Conservation (phyloP, 2,888 invertebrate genomes). For the Leptothorax acervorum region DNA sequence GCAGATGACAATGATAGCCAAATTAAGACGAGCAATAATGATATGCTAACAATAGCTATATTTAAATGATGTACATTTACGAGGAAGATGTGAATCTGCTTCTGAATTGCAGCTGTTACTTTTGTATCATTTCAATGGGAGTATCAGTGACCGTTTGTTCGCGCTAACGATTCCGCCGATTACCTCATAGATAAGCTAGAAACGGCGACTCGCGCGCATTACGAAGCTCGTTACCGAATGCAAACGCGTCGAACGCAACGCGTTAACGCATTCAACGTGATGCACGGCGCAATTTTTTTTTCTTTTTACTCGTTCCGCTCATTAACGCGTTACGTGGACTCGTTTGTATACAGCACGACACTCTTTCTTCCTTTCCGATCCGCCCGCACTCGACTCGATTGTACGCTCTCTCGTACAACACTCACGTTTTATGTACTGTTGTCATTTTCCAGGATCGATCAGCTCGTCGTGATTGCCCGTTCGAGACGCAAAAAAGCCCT, state of each 20-base stretch:
- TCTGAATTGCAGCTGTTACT: not conserved
- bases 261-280: constrained; percentile 18
- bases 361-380: not conserved
- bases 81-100: not conserved
- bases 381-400: not conserved
- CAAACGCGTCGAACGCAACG: constrained; percentile 28
- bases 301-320: constrained; percentile 18
- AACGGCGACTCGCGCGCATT: constrained; percentile 18
- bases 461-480: constrained; percentile 40
- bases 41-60: not conserved
- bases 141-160: constrained; percentile 23
- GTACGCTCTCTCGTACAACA: not conserved
- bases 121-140: not conserved
- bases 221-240: constrained; percentile 21
- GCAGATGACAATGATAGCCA: too few species aligned
- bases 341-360: not conserved
- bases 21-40: not conserved
- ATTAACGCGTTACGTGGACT: constrained; percentile 32
- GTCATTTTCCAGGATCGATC: constrained; percentile 59
- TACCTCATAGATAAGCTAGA: constrained; percentile 24
- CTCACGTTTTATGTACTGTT: not conserved
- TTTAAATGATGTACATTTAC: not conserved
- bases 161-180: constrained; percentile 29
- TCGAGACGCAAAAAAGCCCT: constrained; percentile 10
- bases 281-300: constrained; percentile 23